These are phyloP conservation scores for Agrochola lychnidis DNA, from an alignment of 2,888 invertebrate species.

Conservation along the genomic window DNA sequence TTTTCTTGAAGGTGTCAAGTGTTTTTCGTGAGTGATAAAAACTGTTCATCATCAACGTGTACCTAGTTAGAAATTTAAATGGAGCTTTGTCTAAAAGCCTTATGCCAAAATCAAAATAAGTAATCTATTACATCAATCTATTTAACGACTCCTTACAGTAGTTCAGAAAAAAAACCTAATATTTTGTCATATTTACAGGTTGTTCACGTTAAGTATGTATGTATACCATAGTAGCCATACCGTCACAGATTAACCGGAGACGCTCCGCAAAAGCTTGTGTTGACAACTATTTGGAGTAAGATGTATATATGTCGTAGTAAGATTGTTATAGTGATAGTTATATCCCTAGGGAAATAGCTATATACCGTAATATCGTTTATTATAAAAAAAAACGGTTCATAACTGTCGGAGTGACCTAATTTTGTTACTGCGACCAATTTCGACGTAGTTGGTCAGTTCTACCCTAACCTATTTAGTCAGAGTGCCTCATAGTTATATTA, in stretches of 20 bases:
- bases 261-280: too few relatives aligned
- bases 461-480: too few relatives aligned
- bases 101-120: constrained; percentile 64
- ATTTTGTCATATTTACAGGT: neutral
- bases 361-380: too few relatives aligned
- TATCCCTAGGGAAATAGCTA: too few relatives aligned
- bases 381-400: too few relatives aligned
- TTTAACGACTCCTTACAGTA: constrained; percentile 16
- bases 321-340: too few relatives aligned
- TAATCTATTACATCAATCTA: constrained; percentile 21
- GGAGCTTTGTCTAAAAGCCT: constrained; percentile 61
- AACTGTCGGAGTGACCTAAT: too few relatives aligned
- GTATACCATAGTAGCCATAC: neutral
- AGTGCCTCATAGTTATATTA: too few relatives aligned
- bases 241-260: neutral
- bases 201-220: neutral
- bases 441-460: too few relatives aligned
- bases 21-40: constrained; percentile 51
- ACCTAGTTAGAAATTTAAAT: constrained; percentile 42
- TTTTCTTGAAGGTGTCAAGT: constrained; percentile 53
- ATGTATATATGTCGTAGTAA: neutral
- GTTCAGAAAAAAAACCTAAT: neutral
- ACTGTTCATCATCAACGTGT: constrained; percentile 44
- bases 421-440: too few relatives aligned
- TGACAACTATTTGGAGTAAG: constrained; percentile 21